phyloP scores from a whole-genome alignment of 2,113 vertebrate species.

The Baryphthengus martii region DNA sequence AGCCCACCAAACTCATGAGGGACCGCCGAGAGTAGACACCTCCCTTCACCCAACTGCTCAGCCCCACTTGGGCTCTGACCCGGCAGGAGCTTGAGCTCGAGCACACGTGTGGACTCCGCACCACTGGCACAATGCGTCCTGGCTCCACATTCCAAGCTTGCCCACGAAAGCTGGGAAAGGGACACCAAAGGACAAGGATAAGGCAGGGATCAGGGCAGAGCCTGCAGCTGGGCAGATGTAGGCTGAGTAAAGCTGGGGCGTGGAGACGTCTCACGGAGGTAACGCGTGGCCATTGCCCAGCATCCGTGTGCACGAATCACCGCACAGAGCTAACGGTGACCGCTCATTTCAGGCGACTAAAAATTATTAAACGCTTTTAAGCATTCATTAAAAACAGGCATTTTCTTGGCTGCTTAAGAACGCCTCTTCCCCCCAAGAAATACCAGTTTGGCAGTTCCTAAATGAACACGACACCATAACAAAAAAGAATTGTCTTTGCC shows the following conservation, averaged over 20 bases:
- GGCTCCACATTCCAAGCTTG: background rate
- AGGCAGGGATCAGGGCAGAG: background rate
- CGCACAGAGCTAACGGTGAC: background rate
- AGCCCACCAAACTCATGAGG: background rate
- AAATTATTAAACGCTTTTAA: background rate
- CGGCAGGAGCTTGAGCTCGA: fast-evolving
- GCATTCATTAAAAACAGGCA: background rate
- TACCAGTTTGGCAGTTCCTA: background rate
- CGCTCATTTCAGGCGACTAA: background rate
- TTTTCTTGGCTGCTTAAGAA: background rate
- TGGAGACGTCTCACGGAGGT: fast-evolving
- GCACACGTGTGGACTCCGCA: fast-evolving
- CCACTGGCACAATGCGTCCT: fast-evolving
- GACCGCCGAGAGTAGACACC: background rate
- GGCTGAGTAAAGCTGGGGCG: no score
- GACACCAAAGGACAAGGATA: background rate
- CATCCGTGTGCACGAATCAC: background rate
- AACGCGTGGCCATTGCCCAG: fast-evolving
- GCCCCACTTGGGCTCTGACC: background rate
- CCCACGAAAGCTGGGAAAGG: background rate
- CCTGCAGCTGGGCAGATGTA: background rate
- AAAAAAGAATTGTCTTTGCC: background rate
- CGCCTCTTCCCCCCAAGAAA: background rate
- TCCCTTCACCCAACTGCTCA: background rate
- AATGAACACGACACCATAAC: background rate